Evolutionary conservation across 2,888 invertebrate genomes (phyloP).

Genomic region (Cantharis lateralis): DNA sequence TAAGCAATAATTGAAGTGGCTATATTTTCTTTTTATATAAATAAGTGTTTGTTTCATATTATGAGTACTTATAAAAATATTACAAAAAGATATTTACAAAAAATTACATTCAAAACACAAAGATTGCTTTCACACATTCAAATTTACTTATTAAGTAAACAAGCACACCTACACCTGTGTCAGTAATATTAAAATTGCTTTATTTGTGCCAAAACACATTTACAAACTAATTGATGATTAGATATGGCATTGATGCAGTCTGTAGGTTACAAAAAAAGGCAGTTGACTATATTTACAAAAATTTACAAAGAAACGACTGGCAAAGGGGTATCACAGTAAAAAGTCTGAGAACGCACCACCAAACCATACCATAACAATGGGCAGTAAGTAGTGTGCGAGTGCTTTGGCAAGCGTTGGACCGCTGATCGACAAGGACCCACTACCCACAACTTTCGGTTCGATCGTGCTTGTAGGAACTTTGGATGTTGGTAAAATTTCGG

Average conservation of each 20-base stretch:
- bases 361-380: slow-evolving; percentile 85
- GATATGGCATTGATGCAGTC: slow-evolving; percentile 32
- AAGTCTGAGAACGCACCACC: slow-evolving; percentile 81
- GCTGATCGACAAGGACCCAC: slow-evolving; percentile 54
- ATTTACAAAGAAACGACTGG: slow-evolving; percentile 34
- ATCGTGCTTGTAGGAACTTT: slow-evolving; percentile 15
- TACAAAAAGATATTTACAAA: slow-evolving; percentile 27
- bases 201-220: slow-evolving; percentile 16
- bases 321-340: slow-evolving; percentile 63
- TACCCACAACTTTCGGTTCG: slow-evolving; percentile 49
- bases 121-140: slow-evolving; percentile 18
- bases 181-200: slow-evolving; percentile 22
- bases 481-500: slow-evolving; percentile 18
- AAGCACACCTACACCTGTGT: slow-evolving; percentile 27
- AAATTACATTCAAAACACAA: slow-evolving; percentile 17
- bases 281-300: slow-evolving; percentile 25
- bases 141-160: slow-evolving; percentile 13
- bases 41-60: slow-evolving; percentile 23
- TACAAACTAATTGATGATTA: slow-evolving; percentile 18
- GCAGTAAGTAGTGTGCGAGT: slow-evolving; percentile 75
- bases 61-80: slow-evolving; percentile 29
- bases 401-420: slow-evolving; percentile 61
- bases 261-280: slow-evolving; percentile 27
- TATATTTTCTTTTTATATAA: slow-evolving; percentile 27
- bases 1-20: slow-evolving; percentile 7